A percentile compares a stretch with the other conserved stretches of the same genome.
phyloP scores from a whole-genome alignment of 2,888 invertebrate species.

The Pyrrhosoma nymphula region DNA sequence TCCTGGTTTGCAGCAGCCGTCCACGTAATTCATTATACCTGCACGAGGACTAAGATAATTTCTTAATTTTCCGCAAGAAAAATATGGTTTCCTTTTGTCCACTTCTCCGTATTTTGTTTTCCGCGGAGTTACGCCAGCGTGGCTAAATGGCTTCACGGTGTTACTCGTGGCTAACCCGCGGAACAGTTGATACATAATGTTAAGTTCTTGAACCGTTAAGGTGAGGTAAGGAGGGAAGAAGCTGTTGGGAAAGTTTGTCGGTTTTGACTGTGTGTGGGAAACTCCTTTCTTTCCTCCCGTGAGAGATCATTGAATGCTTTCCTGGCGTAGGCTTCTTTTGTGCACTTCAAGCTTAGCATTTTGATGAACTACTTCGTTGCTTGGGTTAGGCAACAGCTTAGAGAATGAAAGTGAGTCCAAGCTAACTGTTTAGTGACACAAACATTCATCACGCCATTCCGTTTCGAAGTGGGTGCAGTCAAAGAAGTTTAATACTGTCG shows the following conservation, averaged over 20 bases:
- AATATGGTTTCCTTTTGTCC: background rate
- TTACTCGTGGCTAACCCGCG: background rate
- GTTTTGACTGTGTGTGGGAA: background rate
- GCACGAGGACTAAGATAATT: background rate
- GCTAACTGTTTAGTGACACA: too few species aligned
- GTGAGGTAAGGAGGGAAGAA: background rate
- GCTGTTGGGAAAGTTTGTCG: background rate
- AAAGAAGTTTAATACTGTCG: too few species aligned
- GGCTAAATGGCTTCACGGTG: background rate
- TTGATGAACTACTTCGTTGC: background rate
- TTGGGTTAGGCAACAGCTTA: too few species aligned
- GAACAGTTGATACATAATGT: background rate
- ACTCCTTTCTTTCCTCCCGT: background rate
- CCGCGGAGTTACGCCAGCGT: background rate
- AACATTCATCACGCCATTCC: too few species aligned
- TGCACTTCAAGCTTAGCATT: background rate
- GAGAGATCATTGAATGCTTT: background rate
- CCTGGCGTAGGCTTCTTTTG: background rate
- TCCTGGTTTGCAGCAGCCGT: too few species aligned
- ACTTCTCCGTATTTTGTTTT: background rate
- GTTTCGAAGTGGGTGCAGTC: too few species aligned
- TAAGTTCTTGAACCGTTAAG: background rate
- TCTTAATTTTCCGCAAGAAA: conserved; percentile 26
- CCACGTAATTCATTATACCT: background rate
- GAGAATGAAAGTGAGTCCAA: too few species aligned